Conservation (phyloP, 1,140 invertebrate species). For the Listronotus bonariensis region DNA sequence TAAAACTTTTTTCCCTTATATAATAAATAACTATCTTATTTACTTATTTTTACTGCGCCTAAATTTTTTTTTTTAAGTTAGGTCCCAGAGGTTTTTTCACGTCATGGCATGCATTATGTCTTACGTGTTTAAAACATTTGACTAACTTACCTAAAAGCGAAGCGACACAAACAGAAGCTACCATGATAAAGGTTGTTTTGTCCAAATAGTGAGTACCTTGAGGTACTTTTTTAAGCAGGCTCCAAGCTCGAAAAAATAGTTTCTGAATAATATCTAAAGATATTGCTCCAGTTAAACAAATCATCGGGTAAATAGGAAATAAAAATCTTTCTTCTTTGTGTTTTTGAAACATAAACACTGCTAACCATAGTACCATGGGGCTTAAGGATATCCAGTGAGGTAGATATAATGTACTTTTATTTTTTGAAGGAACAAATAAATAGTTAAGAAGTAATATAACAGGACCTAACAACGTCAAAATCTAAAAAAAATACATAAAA, state of each 20-base stretch:
- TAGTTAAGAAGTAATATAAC: conserved; percentile 58
- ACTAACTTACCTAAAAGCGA: conserved; percentile 59
- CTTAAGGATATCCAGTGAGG: conserved; percentile 75
- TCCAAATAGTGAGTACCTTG: conserved; percentile 73
- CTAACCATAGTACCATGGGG: conserved; percentile 87
- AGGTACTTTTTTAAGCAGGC: conserved; percentile 55
- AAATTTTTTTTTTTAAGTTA: too few relatives aligned
- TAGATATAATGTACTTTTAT: conserved; percentile 66
- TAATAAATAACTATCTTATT: too few relatives aligned
- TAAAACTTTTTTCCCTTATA: too few relatives aligned
- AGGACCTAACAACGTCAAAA: conserved; percentile 63
- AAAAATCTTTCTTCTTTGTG: conserved; percentile 93
- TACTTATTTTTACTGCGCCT: too few relatives aligned
- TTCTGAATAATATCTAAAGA: conserved; percentile 80
- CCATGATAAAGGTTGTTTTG: conserved; percentile 72
- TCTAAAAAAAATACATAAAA: conserved; percentile 53
- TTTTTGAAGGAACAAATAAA: conserved; percentile 63
- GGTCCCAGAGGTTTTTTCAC: too few relatives aligned
- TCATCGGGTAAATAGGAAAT: conserved; percentile 95
- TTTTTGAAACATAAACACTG: conserved; percentile 86
- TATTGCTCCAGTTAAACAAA: conserved; percentile 85
- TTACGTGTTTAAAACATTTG: not conserved
- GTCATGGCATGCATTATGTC: too few relatives aligned
- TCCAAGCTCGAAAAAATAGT: conserved; percentile 71
- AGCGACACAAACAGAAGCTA: conserved; percentile 66